Evolutionary conservation across 2,888 invertebrate genomes (phyloP).

Genomic region (Xanthorhoe designata): DNA sequence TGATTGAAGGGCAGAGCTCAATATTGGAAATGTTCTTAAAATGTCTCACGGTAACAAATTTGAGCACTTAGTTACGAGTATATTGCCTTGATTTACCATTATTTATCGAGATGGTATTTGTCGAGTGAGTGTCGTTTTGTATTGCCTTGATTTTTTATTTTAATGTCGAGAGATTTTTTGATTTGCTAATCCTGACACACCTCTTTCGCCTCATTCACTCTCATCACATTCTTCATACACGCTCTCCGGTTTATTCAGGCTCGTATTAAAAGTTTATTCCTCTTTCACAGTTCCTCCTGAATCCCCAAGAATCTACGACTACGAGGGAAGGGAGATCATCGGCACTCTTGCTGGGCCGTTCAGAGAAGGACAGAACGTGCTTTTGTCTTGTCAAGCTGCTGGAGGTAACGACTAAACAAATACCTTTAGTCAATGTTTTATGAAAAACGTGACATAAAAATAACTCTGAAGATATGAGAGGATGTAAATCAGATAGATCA

Average conservation of each 20-base stretch:
- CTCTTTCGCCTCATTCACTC: too few relatives aligned
- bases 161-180: too few relatives aligned
- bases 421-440: background rate
- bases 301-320: constrained; percentile 92
- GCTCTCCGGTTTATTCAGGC: too few relatives aligned
- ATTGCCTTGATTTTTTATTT: too few relatives aligned
- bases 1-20: background rate
- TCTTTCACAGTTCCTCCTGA: constrained; percentile 90
- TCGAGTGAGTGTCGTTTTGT: too few relatives aligned
- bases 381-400: constrained; percentile 93
- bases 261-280: background rate
- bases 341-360: constrained; percentile 92
- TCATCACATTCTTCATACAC: too few relatives aligned
- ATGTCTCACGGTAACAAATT: background rate
- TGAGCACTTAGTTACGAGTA: background rate
- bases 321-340: constrained; percentile 92
- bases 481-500: too few relatives aligned
- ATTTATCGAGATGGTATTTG: too few relatives aligned
- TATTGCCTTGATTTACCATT: background rate
- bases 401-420: constrained; percentile 88
- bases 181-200: too few relatives aligned
- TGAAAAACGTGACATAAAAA: too few relatives aligned
- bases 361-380: constrained; percentile 93
- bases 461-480: too few relatives aligned
- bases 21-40: background rate